These are phyloP conservation scores for Sturmia bella DNA, from an alignment of 2,888 invertebrate genomes.

Conservation along the genomic window DNA sequence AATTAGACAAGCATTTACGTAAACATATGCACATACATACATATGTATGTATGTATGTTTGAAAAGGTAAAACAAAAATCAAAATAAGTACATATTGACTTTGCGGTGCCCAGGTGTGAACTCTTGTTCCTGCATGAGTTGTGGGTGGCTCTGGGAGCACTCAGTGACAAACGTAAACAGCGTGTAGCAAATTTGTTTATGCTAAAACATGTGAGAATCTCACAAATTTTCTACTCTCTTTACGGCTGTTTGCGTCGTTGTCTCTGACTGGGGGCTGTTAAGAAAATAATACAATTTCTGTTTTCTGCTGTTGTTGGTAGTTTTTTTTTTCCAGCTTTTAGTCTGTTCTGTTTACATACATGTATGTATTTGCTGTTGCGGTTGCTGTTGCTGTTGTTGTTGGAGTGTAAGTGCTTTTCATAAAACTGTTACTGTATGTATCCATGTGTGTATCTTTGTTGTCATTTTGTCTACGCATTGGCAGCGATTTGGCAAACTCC, in stretches of 20 bases:
- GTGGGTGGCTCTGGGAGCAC: conserved; percentile 41
- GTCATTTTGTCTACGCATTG: conserved; percentile 67
- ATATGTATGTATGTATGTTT: conserved; percentile 1
- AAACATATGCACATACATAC: neutral
- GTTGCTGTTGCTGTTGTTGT: conserved; percentile 9
- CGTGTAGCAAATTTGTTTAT: conserved; percentile 34
- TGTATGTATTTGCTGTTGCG: no score
- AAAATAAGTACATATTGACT: conserved; percentile 6
- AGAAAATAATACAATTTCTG: conserved; percentile 70
- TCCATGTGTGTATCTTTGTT: conserved; percentile 38
- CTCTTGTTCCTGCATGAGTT: conserved; percentile 21
- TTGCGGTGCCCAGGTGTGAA: conserved; percentile 14
- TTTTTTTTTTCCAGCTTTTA: conserved; percentile 29
- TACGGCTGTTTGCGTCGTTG: conserved; percentile 72
- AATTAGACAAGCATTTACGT: no score
- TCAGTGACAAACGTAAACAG: neutral
- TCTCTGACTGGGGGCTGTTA: conserved; percentile 34
- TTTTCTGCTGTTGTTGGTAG: conserved; percentile 52
- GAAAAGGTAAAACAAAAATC: conserved; percentile 1
- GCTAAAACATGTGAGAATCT: conserved; percentile 47
- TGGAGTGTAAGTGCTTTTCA: conserved; percentile 21
- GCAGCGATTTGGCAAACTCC: conserved; percentile 73
- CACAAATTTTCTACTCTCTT: conserved; percentile 45
- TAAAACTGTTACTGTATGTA: neutral
- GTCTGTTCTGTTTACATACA: conserved; percentile 41